Evolutionary conservation across 2,797 vertebrate species (phyloP).

Genomic region (Neosalanx taihuensis): DNA sequence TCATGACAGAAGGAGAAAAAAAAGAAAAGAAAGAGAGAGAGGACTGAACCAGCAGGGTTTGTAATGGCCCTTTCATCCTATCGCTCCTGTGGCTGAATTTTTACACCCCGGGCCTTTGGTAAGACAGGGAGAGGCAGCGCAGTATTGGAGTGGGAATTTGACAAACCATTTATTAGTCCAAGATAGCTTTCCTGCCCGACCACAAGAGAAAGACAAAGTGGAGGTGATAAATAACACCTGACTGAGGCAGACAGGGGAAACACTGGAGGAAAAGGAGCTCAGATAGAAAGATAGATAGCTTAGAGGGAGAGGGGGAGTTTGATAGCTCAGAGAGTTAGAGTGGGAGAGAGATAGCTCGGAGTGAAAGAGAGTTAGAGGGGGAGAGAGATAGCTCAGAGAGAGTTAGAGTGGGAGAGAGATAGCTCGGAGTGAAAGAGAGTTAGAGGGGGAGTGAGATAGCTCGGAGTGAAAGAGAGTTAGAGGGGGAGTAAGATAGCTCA

Average conservation of each 20-base stretch:
- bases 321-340: too few species aligned
- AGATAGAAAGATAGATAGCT: too few species aligned
- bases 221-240: constrained; percentile 59
- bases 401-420: background rate
- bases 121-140: background rate
- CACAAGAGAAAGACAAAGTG: background rate
- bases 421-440: too few species aligned
- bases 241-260: constrained; percentile 34
- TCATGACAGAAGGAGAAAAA: constrained; percentile 18
- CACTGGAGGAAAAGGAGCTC: constrained; percentile 9
- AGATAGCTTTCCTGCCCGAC: constrained; percentile 14
- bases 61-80: constrained; percentile 16
- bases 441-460: too few species aligned
- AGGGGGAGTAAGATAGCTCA: too few species aligned
- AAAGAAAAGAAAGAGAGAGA: too few species aligned
- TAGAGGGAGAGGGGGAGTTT: background rate
- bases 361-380: too few species aligned
- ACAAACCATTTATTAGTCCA: constrained; percentile 21
- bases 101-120: constrained; percentile 2
- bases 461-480: too few species aligned
- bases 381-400: background rate
- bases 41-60: constrained; percentile 8
- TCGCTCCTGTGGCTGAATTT: constrained; percentile 7
- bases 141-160: constrained; percentile 1
- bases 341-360: too few species aligned